Conservation (phyloP, 1,140 invertebrate species). For the Scaptomyza montana region DNA sequence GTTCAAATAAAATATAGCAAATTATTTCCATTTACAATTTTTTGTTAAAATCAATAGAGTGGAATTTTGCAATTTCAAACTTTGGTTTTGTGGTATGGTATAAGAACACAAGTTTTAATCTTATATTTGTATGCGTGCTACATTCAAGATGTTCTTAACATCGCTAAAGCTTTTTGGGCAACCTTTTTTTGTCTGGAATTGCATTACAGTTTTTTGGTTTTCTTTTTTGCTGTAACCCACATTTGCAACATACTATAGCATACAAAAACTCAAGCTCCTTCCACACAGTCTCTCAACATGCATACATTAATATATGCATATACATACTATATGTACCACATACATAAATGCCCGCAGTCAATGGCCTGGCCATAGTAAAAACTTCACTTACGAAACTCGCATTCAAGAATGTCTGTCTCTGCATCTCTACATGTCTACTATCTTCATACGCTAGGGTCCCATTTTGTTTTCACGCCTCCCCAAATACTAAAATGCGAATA, state of each 20-base stretch:
- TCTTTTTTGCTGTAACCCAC: slow-evolving; percentile 20
- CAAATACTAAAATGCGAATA: slow-evolving; percentile 18
- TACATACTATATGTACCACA: neutral
- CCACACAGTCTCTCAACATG: neutral
- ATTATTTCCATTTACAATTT: neutral
- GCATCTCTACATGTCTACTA: neutral
- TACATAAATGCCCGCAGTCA: slow-evolving; percentile 34
- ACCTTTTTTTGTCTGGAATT: slow-evolving; percentile 2
- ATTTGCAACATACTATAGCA: slow-evolving; percentile 8
- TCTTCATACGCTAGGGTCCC: neutral
- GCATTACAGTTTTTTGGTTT: slow-evolving; percentile 1
- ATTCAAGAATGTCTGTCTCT: slow-evolving; percentile 23
- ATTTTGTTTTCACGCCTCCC: slow-evolving; percentile 57
- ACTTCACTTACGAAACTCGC: slow-evolving; percentile 31
- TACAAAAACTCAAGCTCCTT: neutral
- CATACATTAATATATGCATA: slow-evolving; percentile 26
- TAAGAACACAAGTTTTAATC: too few relatives aligned
- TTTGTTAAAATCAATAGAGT: neutral
- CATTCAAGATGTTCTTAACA: neutral
- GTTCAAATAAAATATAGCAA: neutral
- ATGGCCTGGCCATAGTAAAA: slow-evolving; percentile 40
- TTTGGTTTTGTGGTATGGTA: too few relatives aligned
- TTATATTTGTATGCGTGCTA: neutral
- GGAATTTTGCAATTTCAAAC: neutral
- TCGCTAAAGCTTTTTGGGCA: slow-evolving; percentile 5